Base-by-base conservation (phyloP, 2,888 invertebrate species). In the Leptinotarsa juncta region DNA sequence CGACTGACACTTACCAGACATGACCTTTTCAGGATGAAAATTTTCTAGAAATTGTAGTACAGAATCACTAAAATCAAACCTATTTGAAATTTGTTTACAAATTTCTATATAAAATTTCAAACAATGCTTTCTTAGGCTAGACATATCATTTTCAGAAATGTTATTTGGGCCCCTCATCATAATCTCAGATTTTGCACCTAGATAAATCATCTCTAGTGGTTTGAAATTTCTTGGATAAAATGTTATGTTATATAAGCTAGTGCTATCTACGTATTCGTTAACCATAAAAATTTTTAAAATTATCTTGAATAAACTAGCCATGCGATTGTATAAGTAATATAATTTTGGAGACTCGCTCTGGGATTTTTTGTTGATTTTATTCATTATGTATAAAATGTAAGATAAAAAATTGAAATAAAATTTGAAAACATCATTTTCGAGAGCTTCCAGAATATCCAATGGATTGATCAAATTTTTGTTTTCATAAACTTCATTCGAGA, bases 31-130 rank as follows among this genome's bases (percentile, higher is more conserved):
- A 18, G 78, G 75, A 15, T 75, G 51, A 71, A 74, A 74, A 75
- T 68, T 75, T 66, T 68, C 50, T 14, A 74, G 53, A 71, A 73
- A 75, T 42, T 67, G 75, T 20, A 79, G 76, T 50, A 76, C 67
- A 26, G 68, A 60, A 57, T 77, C 73, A 57, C 62, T 55, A 74
- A 79, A 79, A 48, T 73, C 53, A 60, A 77, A 80, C 26, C 80
- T 60, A 53, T 75, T 78, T 74, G 73, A 77, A 42, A 80, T 79
- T 66, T 80, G 73, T 18, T 20, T 62, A 20, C 53, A 67, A 49
- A 78, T 57, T 67, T 78, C 77, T 16, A 77, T 69, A 75, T 78
- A 79, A 78, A 77, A 80, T n/a, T 71, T 71, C 53, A 78, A 71
- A 49, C 18, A 23, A 14, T 70, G 62, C 67, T 73, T 57, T 55